Percentiles rank a stretch among this genome's conserved stretches.
Evolutionary conservation across 2,797 vertebrate species (phyloP).

Genomic region (Lerista edwardsae): DNA sequence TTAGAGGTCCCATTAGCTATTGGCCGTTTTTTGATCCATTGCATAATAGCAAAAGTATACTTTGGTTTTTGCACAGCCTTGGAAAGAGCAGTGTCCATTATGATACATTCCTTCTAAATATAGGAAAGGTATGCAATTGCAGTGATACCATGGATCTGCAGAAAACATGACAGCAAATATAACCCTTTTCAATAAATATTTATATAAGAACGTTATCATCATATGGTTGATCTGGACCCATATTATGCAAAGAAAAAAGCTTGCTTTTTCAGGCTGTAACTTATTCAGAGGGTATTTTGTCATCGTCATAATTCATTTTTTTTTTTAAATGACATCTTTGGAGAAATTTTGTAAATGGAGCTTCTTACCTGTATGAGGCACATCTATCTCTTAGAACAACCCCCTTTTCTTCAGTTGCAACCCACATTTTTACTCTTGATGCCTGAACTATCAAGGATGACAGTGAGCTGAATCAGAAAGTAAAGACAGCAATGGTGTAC

Average conservation of each 20-base stretch:
- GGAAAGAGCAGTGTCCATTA: background rate
- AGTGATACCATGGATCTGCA: background rate
- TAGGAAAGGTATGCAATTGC: background rate
- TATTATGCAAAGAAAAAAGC: background rate
- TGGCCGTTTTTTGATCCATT: slow-evolving; percentile 54
- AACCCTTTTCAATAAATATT: slow-evolving; percentile 2
- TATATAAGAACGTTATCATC: slow-evolving; percentile 27
- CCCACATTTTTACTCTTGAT: background rate
- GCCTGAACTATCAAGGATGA: no score
- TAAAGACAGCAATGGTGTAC: background rate
- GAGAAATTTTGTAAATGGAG: background rate
- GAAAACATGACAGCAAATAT: slow-evolving; percentile 25
- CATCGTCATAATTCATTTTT: background rate
- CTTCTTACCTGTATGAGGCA: background rate
- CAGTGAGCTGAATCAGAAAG: no score
- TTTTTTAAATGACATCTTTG: background rate
- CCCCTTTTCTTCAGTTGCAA: background rate
- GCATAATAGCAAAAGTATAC: slow-evolving; percentile 19
- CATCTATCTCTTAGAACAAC: background rate
- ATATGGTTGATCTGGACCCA: background rate
- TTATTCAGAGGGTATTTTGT: background rate
- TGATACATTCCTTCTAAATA: background rate
- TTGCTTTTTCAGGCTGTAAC: background rate
- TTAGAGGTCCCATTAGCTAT: slow-evolving; percentile 52
- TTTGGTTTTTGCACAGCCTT: slow-evolving; percentile 47